Conservation (phyloP, 1,140 invertebrate genomes). For the Linepithema humile region DNA sequence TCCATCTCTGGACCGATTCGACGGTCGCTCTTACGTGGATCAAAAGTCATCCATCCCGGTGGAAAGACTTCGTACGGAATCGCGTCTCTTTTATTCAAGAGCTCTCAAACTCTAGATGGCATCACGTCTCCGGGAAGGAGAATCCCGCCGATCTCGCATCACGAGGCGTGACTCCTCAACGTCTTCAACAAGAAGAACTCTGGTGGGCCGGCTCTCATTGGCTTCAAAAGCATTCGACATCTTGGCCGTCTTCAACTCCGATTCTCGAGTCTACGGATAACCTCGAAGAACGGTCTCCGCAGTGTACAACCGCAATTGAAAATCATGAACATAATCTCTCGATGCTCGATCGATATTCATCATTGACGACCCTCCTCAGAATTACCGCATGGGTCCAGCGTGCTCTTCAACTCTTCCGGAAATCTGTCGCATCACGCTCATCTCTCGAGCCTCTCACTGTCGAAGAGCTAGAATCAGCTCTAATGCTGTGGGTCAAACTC, state of each 20-base stretch:
- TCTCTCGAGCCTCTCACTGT: neutral
- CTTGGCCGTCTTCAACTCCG: neutral
- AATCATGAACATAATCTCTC: neutral
- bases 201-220: neutral
- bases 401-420: neutral
- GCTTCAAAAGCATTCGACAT: neutral
- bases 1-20: neutral
- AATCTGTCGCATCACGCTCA: accelerated
- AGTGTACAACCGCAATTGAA: neutral
- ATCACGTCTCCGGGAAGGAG: neutral
- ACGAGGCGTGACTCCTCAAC: neutral
- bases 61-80: neutral
- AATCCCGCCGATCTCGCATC: neutral
- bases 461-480: neutral
- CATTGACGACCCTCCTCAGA: neutral
- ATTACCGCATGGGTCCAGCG: neutral
- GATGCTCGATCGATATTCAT: neutral
- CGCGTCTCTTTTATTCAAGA: neutral
- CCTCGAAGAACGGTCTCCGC: too few relatives aligned
- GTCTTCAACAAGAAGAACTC: neutral
- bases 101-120: neutral
- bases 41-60: neutral
- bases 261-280: too few relatives aligned
- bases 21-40: neutral
- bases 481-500: neutral